A percentile compares a stretch with the other conserved stretches of the same genome.
Evolutionary conservation across 2,797 vertebrate genomes (phyloP).

Genomic region (Lerista edwardsae): DNA sequence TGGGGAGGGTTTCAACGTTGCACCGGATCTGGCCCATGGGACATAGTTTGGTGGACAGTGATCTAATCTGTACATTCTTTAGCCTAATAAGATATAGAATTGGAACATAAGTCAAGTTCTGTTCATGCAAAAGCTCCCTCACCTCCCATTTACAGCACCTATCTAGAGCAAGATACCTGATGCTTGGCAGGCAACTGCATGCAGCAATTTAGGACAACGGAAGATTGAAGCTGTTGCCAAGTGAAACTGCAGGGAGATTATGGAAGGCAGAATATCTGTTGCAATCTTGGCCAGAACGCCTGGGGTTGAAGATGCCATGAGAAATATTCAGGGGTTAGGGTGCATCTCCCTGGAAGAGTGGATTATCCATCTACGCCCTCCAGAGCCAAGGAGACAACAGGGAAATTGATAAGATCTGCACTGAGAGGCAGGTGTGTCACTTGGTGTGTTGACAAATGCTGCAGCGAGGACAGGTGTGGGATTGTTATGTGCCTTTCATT

Average conservation of each 20-base stretch:
- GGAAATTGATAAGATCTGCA: slow-evolving; percentile 27
- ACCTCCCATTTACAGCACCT: background rate
- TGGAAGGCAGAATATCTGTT: slow-evolving; percentile 11
- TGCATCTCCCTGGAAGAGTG: background rate
- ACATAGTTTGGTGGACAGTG: too few relatives aligned
- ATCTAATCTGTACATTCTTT: too few relatives aligned
- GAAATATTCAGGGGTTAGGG: background rate
- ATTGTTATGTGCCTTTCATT: slow-evolving; percentile 11
- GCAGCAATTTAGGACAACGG: background rate
- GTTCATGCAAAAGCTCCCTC: background rate
- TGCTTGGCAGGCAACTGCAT: background rate
- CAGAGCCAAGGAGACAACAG: background rate
- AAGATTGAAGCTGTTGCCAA: background rate
- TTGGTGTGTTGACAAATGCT: slow-evolving; percentile 5
- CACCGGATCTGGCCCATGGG: too few relatives aligned
- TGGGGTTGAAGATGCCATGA: background rate
- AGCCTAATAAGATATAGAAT: too few relatives aligned
- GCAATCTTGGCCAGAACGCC: background rate
- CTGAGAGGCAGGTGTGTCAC: background rate
- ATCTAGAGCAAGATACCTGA: background rate
- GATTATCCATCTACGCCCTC: background rate
- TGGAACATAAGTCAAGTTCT: too few relatives aligned
- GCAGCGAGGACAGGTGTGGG: background rate
- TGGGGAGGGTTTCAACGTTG: too few relatives aligned
- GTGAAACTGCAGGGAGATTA: slow-evolving; percentile 17